These are phyloP conservation scores for Drosophila rellima DNA, from an alignment of 2,888 invertebrate species.

Conservation along the genomic window DNA sequence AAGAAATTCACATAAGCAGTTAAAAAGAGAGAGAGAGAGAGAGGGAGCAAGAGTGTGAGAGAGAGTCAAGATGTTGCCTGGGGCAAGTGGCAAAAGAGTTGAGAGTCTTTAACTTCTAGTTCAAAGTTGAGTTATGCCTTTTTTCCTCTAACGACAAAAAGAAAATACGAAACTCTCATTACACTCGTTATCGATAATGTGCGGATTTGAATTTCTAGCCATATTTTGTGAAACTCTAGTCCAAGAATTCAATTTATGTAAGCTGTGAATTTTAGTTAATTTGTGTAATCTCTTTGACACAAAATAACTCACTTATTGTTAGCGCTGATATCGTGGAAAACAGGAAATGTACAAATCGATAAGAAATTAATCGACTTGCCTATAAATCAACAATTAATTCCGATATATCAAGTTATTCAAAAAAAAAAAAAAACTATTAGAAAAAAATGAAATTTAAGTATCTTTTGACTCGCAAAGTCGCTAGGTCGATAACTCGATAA, in stretches of 20 bases:
- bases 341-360: too few relatives aligned
- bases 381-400: too few relatives aligned
- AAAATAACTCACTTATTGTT: too few relatives aligned
- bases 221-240: not conserved
- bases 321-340: too few relatives aligned
- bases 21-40: not conserved
- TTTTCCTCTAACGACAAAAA: conserved; percentile 13
- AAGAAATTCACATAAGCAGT: not conserved
- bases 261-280: too few relatives aligned
- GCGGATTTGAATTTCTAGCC: not conserved
- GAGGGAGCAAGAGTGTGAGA: not conserved
- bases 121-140: conserved; percentile 48
- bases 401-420: too few relatives aligned
- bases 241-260: not conserved
- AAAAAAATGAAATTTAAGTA: too few relatives aligned
- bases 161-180: not conserved
- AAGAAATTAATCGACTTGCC: too few relatives aligned
- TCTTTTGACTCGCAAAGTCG: too few relatives aligned
- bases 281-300: too few relatives aligned
- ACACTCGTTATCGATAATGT: conserved; percentile 24
- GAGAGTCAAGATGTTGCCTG: conserved; percentile 19
- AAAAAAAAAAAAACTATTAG: too few relatives aligned
- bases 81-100: conserved; percentile 29
- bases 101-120: conserved; percentile 37
- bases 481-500: too few relatives aligned